phyloP scores from a whole-genome alignment of 2,113 vertebrate genomes.

The Bos indicus region DNA sequence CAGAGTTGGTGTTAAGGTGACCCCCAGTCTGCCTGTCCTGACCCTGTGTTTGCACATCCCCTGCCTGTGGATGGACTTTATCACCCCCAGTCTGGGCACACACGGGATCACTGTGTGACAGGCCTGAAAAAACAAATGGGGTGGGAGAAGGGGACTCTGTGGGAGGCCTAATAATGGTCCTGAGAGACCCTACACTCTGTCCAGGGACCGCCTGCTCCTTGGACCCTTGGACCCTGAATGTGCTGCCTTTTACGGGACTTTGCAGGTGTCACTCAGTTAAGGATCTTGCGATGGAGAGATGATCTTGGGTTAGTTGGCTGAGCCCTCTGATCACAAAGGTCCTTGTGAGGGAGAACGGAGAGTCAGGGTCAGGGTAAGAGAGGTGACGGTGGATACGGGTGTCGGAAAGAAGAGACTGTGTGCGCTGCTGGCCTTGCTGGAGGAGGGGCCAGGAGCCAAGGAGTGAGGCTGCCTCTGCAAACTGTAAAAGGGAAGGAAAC shows the following conservation, averaged over 20 bases:
- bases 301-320: not conserved
- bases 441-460: not conserved
- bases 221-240: not conserved
- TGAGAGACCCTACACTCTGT: not conserved
- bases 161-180: not conserved
- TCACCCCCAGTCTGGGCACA: not conserved
- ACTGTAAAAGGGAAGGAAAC: too few relatives aligned
- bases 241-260: not conserved
- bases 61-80: not conserved
- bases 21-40: not conserved
- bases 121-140: not conserved
- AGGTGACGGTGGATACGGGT: rapidly evolving
- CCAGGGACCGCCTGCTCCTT: not conserved
- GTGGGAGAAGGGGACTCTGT: not conserved
- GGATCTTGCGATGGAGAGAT: not conserved
- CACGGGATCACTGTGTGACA: not conserved
- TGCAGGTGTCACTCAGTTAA: not conserved
- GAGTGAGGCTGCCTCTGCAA: rapidly evolving
- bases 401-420: not conserved
- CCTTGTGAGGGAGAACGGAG: not conserved
- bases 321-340: not conserved
- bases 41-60: not conserved
- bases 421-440: rapidly evolving
- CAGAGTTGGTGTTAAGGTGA: not conserved
- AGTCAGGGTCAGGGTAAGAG: not conserved